These are phyloP conservation scores for Acestrorhynchus altus DNA, from an alignment of 2,797 vertebrate genomes.

Conservation along the genomic window DNA sequence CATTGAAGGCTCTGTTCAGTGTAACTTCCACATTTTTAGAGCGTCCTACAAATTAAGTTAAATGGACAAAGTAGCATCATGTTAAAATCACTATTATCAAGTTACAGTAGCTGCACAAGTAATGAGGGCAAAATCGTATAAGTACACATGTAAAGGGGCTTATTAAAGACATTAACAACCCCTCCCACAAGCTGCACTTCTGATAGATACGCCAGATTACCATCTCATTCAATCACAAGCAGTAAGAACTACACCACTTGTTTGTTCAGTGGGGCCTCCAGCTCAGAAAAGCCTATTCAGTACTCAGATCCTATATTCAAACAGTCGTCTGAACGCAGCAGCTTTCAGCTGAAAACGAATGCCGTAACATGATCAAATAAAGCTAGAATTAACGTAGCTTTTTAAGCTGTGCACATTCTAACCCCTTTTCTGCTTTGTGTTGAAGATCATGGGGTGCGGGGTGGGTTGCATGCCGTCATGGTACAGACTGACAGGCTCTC, in stretches of 20 bases:
- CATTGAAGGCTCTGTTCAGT: too few species aligned
- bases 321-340: not conserved
- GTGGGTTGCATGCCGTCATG: constrained; percentile 15
- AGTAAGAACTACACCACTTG: not conserved
- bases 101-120: too few species aligned
- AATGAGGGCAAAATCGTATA: too few species aligned
- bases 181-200: too few species aligned
- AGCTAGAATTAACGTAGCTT: not conserved
- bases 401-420: constrained; percentile 8
- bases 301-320: not conserved
- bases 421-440: constrained; percentile 5
- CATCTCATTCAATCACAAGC: constrained; percentile 10
- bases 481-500: constrained; percentile 43
- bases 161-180: too few species aligned
- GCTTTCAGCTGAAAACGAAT: not conserved
- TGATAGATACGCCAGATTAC: not conserved
- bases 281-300: not conserved
- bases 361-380: not conserved
- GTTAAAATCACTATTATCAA: too few species aligned
- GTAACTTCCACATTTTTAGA: too few species aligned
- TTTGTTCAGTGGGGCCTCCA: not conserved
- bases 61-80: too few species aligned
- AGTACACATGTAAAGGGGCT: too few species aligned
- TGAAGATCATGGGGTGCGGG: constrained; percentile 3
- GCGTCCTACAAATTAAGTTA: too few species aligned